Conservation (phyloP, 2,888 invertebrate species). For the Drosophila pseudotakahashii region DNA sequence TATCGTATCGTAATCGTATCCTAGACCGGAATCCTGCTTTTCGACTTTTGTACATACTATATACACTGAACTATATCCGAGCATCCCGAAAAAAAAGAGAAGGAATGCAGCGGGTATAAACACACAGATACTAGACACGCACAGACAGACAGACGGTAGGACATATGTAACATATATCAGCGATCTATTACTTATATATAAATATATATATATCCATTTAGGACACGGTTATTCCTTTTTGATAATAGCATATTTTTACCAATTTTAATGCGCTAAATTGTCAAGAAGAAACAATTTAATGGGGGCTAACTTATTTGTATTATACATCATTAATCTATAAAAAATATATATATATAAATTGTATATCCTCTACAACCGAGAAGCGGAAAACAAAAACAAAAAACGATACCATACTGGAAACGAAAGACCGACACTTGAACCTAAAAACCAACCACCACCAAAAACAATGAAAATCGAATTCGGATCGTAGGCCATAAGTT, state of each 20-base stretch:
- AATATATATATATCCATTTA: constrained; percentile 50
- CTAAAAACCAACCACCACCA: constrained; percentile 33
- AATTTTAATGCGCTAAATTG: constrained; percentile 34
- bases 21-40: constrained; percentile 40
- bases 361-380: constrained; percentile 16
- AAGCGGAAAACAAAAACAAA: constrained; percentile 4
- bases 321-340: constrained; percentile 47
- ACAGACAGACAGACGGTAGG: constrained; percentile 16
- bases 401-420: constrained; percentile 4
- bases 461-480: constrained; percentile 11
- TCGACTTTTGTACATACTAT: constrained; percentile 66
- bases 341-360: constrained; percentile 27
- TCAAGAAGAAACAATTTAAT: constrained; percentile 35
- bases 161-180: constrained; percentile 38
- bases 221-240: constrained; percentile 60
- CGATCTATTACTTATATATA: constrained; percentile 42
- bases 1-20: constrained; percentile 37
- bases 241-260: constrained; percentile 66
- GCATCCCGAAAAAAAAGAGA: neutral
- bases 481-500: constrained; percentile 39
- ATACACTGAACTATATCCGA: constrained; percentile 24
- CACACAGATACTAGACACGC: constrained; percentile 23
- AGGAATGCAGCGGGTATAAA: constrained; percentile 1
- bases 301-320: constrained; percentile 51
- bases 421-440: constrained; percentile 21